These are phyloP conservation scores for Sebastes elongatus DNA, from an alignment of 2,797 vertebrate genomes.

Conservation along the genomic window DNA sequence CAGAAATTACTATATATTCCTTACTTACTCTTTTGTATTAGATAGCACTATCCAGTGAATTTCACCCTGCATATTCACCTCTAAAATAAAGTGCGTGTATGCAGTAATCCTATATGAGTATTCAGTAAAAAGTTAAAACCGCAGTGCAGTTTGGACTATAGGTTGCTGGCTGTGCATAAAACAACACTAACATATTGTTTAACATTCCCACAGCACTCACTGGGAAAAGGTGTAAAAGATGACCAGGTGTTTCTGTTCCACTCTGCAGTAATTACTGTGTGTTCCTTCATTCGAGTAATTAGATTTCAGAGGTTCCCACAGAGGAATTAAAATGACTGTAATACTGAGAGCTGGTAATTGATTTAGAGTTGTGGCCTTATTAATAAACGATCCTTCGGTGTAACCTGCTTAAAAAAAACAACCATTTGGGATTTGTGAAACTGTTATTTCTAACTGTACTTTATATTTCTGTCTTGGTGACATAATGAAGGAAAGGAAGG, in stretches of 20 bases:
- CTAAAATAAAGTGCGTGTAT: conserved; percentile 10
- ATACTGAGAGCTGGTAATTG: conserved; percentile 29
- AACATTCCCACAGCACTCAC: background rate
- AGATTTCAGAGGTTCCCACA: conserved; percentile 8
- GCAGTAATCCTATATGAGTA: conserved; percentile 10
- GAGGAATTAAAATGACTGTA: conserved; percentile 10
- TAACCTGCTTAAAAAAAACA: background rate
- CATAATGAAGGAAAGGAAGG: background rate
- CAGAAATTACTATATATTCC: background rate
- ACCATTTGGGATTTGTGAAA: background rate
- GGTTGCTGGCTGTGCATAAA: conserved; percentile 27
- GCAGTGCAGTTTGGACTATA: conserved; percentile 6
- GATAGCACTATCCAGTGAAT: background rate
- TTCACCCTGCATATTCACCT: background rate
- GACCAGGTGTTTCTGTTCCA: conserved; percentile 8
- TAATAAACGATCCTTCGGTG: background rate
- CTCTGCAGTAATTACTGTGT: conserved; percentile 19
- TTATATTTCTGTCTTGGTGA: background rate
- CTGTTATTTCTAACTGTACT: background rate
- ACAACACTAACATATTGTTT: background rate
- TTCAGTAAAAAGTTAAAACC: conserved; percentile 15
- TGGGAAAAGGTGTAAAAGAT: conserved; percentile 9
- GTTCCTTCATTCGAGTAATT: conserved; percentile 15
- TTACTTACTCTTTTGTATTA: background rate
- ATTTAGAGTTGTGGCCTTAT: conserved; percentile 11